These are phyloP conservation scores for Carapus acus DNA, from an alignment of 2,797 vertebrate species.

Conservation along the genomic window DNA sequence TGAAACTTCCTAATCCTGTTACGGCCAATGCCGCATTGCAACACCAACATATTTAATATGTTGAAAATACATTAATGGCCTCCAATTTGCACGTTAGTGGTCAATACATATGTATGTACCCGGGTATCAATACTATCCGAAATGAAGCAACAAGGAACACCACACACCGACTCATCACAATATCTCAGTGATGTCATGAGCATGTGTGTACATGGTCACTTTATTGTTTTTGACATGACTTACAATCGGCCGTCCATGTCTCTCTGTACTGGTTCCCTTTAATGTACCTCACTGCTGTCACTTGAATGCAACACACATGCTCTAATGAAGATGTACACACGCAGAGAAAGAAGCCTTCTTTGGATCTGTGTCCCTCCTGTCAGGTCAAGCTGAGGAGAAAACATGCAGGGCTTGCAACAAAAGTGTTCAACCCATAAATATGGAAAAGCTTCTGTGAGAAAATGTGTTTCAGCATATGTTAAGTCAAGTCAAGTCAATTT, in stretches of 20 bases:
- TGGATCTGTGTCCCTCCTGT: conserved; percentile 53
- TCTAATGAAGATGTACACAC: conserved; percentile 12
- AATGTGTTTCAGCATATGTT: conserved; percentile 7
- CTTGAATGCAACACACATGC: conserved; percentile 29
- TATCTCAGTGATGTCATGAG: too few species aligned
- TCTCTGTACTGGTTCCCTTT: conserved; percentile 35
- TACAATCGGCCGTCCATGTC: conserved; percentile 59
- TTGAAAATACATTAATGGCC: too few species aligned
- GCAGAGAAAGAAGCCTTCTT: conserved; percentile 41
- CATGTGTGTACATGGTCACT: background rate
- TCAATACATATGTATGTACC: too few species aligned
- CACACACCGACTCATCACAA: too few species aligned
- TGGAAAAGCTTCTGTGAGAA: conserved; percentile 49
- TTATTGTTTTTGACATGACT: conserved; percentile 50
- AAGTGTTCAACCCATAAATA: conserved; percentile 60
- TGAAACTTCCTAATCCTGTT: too few species aligned
- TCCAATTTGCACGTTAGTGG: too few species aligned
- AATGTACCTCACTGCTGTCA: conserved; percentile 62
- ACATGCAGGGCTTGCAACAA: conserved; percentile 53
- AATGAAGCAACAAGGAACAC: too few species aligned
- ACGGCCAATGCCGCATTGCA: too few species aligned
- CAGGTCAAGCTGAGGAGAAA: conserved; percentile 48
- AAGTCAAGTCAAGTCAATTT: too few species aligned
- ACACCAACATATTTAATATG: too few species aligned
- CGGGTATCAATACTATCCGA: too few species aligned